Evolutionary conservation across 2,888 invertebrate genomes (phyloP).

Genomic region (Salpingus planirostris): DNA sequence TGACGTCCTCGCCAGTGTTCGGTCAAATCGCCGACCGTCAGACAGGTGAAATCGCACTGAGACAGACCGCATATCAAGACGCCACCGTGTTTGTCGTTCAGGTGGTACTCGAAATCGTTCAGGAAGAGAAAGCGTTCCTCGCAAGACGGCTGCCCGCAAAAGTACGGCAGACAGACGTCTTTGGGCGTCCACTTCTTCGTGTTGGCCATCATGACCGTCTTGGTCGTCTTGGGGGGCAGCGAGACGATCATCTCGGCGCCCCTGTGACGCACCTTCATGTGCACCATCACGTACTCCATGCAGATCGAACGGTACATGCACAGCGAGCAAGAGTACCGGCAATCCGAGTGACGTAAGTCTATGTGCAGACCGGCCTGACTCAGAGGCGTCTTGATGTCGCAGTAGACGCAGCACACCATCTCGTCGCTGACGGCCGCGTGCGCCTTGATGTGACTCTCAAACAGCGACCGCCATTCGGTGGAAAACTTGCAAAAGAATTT

Average conservation of each 20-base stretch:
- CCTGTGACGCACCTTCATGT: constrained; percentile 41
- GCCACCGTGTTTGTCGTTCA: constrained; percentile 28
- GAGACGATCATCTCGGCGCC: constrained; percentile 17
- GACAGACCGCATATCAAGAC: constrained; percentile 15
- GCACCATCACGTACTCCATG: constrained; percentile 52
- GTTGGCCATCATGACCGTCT: constrained; percentile 16
- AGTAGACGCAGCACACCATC: constrained; percentile 45
- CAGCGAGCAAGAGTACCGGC: constrained; percentile 53
- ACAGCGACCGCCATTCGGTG: constrained; percentile 34
- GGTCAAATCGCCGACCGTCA: constrained; percentile 34
- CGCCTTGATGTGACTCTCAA: constrained; percentile 39
- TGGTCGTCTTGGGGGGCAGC: constrained; percentile 23
- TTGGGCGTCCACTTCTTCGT: constrained; percentile 21
- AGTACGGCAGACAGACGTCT: constrained; percentile 26
- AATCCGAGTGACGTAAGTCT: constrained; percentile 51
- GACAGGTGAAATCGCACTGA: constrained; percentile 3
- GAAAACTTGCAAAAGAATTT: constrained; percentile 43
- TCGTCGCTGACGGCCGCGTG: constrained; percentile 25
- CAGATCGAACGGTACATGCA: constrained; percentile 60
- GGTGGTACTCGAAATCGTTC: constrained; percentile 27
- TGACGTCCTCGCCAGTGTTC: constrained; percentile 44
- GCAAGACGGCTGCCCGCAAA: constrained; percentile 20
- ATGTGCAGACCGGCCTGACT: constrained; percentile 45
- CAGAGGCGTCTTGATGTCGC: constrained; percentile 41
- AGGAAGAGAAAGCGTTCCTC: constrained; percentile 21